Evolutionary conservation across 2,888 invertebrate genomes (phyloP).

Genomic region (Perithous albicinctus): DNA sequence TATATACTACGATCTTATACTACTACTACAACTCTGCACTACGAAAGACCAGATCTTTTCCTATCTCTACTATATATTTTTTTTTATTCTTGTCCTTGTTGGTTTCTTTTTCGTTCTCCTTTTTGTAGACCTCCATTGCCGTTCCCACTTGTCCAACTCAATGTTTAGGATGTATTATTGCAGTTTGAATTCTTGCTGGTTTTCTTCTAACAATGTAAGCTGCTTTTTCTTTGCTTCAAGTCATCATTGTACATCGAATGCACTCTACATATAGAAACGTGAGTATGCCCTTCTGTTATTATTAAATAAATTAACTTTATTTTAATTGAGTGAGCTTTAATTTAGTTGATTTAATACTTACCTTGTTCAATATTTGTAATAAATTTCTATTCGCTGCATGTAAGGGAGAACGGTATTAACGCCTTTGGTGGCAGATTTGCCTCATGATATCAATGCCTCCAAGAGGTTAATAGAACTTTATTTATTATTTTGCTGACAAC

Average conservation of each 20-base stretch:
- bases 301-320: background rate
- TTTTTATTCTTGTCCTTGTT: constrained; percentile 56
- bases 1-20: constrained; percentile 80
- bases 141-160: background rate
- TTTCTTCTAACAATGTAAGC: no score
- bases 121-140: constrained; percentile 38
- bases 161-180: background rate
- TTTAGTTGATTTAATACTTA: background rate
- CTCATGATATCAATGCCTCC: no score
- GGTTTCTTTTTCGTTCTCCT: constrained; percentile 61
- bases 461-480: no score
- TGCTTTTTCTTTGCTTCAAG: no score
- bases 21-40: constrained; percentile 75
- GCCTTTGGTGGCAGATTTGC: no score
- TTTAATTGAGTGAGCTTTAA: background rate
- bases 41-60: constrained; percentile 70
- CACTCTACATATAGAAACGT: no score
- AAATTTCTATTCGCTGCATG: no score
- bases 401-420: no score
- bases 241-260: no score
- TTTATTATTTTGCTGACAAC: no score
- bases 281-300: background rate
- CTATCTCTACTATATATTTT: constrained; percentile 68
- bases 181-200: no score
- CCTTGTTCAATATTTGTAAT: background rate